Percentiles rank a stretch among this genome's conserved stretches.
phyloP scores from a whole-genome alignment of 2,888 invertebrate genomes.

The Cataglyphis livida region DNA sequence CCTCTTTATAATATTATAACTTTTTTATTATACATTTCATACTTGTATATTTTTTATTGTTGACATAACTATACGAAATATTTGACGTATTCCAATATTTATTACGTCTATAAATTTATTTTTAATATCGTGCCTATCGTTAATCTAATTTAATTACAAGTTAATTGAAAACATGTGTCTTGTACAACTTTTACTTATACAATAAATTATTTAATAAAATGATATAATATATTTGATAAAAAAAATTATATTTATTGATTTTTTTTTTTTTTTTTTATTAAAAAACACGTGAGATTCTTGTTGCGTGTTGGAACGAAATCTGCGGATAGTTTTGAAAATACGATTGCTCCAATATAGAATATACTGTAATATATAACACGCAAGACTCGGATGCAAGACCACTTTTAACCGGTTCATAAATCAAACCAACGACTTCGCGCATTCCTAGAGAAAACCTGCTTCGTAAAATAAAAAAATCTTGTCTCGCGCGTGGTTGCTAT shows the following conservation, averaged over 20 bases:
- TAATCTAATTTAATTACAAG: not conserved
- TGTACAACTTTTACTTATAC: not conserved
- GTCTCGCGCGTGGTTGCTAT: conserved; percentile 51
- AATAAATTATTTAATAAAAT: not conserved
- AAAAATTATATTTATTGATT: not conserved
- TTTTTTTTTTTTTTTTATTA: not conserved
- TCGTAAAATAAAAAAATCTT: conserved; percentile 64
- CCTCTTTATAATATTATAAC: not conserved
- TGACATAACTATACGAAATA: not conserved
- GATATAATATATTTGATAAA: not conserved
- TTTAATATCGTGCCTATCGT: not conserved
- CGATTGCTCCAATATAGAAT: conserved; percentile 57
- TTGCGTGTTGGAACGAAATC: not conserved
- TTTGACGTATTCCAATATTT: not conserved
- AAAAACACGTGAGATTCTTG: not conserved
- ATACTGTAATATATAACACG: conserved; percentile 73
- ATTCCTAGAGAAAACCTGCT: conserved; percentile 82
- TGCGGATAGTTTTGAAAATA: not conserved
- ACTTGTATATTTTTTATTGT: not conserved
- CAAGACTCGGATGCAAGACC: conserved; percentile 74
- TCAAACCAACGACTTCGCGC: conserved; percentile 77
- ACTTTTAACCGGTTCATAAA: conserved; percentile 77
- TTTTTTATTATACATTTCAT: not conserved
- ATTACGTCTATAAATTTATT: not conserved
- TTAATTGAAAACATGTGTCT: not conserved